Evolutionary conservation across 2,888 invertebrate genomes (phyloP).

Genomic region (Scaptomyza flava): DNA sequence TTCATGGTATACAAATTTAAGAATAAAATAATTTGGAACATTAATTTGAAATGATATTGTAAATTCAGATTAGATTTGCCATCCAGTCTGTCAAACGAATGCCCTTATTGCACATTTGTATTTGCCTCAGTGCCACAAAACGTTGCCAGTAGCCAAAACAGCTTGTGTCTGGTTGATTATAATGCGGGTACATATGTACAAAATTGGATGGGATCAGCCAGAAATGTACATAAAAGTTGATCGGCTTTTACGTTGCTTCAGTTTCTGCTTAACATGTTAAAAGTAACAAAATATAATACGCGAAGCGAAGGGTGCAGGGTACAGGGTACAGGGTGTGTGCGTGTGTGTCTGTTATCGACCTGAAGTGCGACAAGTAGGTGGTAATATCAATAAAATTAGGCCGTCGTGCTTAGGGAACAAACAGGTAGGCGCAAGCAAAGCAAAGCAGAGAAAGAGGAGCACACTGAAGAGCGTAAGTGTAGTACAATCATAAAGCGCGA

Average conservation of each 20-base stretch:
- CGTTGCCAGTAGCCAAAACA: no score
- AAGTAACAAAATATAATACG: slow-evolving; percentile 63
- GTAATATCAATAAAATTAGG: slow-evolving; percentile 79
- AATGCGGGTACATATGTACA: slow-evolving; percentile 8
- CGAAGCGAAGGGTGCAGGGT: slow-evolving; percentile 15
- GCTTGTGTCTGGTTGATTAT: slow-evolving; percentile 31
- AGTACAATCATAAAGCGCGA: slow-evolving; percentile 70
- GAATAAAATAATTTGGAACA: no score
- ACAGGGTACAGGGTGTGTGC: not conserved
- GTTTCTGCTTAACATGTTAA: slow-evolving; percentile 22
- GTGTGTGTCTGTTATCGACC: slow-evolving; percentile 46
- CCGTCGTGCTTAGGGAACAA: slow-evolving; percentile 31
- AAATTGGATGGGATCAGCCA: slow-evolving; percentile 54
- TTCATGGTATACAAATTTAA: no score
- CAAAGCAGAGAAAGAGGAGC: not conserved
- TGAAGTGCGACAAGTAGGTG: slow-evolving; percentile 68
- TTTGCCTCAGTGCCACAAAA: not conserved
- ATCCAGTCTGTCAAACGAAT: slow-evolving; percentile 8
- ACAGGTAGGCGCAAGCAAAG: not conserved
- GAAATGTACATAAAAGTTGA: slow-evolving; percentile 51
- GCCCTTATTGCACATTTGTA: slow-evolving; percentile 17
- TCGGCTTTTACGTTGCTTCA: slow-evolving; percentile 33
- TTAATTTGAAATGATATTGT: no score
- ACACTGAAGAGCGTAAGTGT: slow-evolving; percentile 19
- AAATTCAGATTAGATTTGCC: slow-evolving; percentile 1